Conservation (phyloP, 2,113 vertebrate genomes). For the Tauraco erythrolophus region DNA sequence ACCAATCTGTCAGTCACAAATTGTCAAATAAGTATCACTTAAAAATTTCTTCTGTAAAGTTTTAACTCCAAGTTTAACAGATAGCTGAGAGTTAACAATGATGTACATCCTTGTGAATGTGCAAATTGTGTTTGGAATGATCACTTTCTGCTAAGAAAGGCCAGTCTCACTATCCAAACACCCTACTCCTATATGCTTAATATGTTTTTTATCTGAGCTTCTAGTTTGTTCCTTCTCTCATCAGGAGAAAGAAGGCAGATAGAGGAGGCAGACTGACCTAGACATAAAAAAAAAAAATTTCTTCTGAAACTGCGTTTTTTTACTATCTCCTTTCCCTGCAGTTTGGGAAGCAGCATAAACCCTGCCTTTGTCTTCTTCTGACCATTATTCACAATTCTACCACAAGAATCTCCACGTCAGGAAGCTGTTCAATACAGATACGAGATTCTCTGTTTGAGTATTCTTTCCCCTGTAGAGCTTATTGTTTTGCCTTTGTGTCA, state of each 20-base stretch:
- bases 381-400: neutral
- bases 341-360: neutral
- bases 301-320: neutral
- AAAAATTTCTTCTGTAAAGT: neutral
- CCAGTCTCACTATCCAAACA: neutral
- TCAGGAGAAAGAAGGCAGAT: neutral
- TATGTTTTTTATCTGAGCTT: accelerated
- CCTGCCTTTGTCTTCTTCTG: neutral
- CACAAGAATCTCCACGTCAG: neutral
- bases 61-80: neutral
- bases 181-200: neutral
- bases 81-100: neutral
- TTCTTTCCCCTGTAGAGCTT: neutral
- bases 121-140: neutral
- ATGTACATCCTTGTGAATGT: neutral
- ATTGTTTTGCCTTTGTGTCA: neutral
- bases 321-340: neutral
- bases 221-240: neutral
- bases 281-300: neutral
- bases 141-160: neutral
- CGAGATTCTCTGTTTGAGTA: neutral
- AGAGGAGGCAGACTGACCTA: neutral
- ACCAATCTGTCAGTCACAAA: neutral
- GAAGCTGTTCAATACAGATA: neutral
- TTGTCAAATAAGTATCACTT: neutral